These are phyloP conservation scores for Oryzias melastigma DNA, from an alignment of 2,113 vertebrate species.

Conservation along the genomic window DNA sequence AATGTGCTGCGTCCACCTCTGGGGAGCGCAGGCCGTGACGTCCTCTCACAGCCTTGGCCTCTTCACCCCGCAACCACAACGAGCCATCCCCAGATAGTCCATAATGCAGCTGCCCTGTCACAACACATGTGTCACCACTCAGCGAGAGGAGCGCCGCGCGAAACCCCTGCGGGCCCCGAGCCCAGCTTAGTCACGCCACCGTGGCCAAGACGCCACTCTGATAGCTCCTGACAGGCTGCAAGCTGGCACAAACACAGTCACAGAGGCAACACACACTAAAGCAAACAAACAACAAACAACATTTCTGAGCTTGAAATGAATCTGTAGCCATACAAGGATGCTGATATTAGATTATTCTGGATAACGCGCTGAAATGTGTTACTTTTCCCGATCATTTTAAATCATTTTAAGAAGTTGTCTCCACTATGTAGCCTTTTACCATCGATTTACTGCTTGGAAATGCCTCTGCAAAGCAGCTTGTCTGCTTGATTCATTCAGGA, in stretches of 20 bases:
- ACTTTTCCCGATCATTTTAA: too few relatives aligned
- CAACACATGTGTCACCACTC: conserved; percentile 62
- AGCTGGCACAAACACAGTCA: conserved; percentile 46
- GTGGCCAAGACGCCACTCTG: conserved; percentile 40
- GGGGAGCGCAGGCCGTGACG: conserved; percentile 20
- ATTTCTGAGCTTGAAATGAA: conserved; percentile 22
- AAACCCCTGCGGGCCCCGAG: conserved; percentile 41
- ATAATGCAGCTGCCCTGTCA: conserved; percentile 53
- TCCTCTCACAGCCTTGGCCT: conserved; percentile 24
- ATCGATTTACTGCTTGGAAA: conserved; percentile 2
- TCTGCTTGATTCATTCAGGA: conserved; percentile 11
- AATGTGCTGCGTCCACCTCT: conserved; percentile 31
- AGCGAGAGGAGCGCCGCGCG: conserved; percentile 26
- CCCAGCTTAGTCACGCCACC: conserved; percentile 57
- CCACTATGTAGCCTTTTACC: not conserved
- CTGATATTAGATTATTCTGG: not conserved
- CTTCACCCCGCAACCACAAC: conserved; percentile 51
- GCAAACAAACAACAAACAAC: conserved; percentile 2
- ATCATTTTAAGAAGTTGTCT: not conserved
- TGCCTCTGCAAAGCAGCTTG: conserved; percentile 3
- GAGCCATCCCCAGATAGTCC: conserved; percentile 36
- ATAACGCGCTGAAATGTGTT: too few relatives aligned
- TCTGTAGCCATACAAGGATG: not conserved
- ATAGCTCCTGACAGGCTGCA: conserved; percentile 57
- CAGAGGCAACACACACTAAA: conserved; percentile 16